phyloP scores from a whole-genome alignment of 2,888 invertebrate species.

The Drosophila aldrichi region DNA sequence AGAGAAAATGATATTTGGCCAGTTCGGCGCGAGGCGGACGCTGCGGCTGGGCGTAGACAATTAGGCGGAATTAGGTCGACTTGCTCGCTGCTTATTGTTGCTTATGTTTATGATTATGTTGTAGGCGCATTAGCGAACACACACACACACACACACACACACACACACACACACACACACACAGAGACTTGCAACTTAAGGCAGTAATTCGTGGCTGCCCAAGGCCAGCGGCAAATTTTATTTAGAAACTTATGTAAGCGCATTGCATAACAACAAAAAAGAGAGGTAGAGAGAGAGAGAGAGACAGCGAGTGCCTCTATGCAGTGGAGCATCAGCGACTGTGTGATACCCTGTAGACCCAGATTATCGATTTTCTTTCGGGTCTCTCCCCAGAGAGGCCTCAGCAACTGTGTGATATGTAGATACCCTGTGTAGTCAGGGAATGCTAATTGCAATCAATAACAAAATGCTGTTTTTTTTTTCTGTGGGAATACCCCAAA shows the following conservation, averaged over 20 bases:
- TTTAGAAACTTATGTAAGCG: conserved; percentile 50
- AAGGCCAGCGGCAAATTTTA: conserved; percentile 47
- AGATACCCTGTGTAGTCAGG: neutral
- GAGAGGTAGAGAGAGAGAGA: neutral
- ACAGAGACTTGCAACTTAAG: neutral
- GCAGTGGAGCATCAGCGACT: neutral
- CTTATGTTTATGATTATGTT: conserved; percentile 65
- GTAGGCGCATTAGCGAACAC: conserved; percentile 58
- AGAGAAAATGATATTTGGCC: conserved; percentile 32
- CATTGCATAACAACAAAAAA: conserved; percentile 25
- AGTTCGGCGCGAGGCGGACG: conserved; percentile 2
- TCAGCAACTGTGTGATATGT: neutral
- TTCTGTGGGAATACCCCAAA: neutral
- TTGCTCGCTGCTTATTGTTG: conserved; percentile 47
- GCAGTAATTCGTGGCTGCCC: conserved; percentile 23
- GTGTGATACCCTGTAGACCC: neutral
- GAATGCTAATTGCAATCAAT: neutral
- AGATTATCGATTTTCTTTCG: neutral
- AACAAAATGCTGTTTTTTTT: neutral
- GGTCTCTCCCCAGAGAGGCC: neutral
- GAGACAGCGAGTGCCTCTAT: neutral
- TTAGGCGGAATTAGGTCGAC: conserved; percentile 80
- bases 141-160: conserved; percentile 7
- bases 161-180: conserved; percentile 3
- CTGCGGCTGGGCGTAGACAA: conserved; percentile 45